These are phyloP conservation scores for Ceratitis capitata DNA, from an alignment of 1,140 invertebrate species.

Conservation along the genomic window DNA sequence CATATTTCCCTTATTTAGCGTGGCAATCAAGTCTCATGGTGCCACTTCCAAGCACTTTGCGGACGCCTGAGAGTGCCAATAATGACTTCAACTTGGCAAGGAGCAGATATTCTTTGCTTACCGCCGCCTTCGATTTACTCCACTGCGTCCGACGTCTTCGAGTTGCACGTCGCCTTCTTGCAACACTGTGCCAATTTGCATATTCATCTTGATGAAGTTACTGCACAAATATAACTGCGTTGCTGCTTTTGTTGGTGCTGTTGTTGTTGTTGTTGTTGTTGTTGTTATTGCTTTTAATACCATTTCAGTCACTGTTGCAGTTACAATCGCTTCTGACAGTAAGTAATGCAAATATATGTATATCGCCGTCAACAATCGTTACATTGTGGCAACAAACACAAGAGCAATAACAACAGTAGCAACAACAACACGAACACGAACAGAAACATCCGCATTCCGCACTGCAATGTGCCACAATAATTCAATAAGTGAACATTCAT, in stretches of 20 bases:
- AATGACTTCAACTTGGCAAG: conserved; percentile 21
- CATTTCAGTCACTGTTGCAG: not conserved
- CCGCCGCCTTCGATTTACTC: too few species aligned
- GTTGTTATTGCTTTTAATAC: conserved; percentile 10
- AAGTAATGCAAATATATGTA: not conserved
- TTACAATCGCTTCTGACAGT: not conserved
- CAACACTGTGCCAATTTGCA: conserved; percentile 29
- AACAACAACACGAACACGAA: not conserved
- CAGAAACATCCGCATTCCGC: not conserved
- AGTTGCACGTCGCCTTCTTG: not conserved
- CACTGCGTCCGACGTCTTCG: not conserved
- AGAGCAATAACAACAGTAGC: not conserved
- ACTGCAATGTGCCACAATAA: not conserved
- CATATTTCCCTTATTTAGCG: not conserved
- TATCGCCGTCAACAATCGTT: not conserved
- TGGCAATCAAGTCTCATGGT: conserved; percentile 9
- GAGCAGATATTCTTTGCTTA: not conserved
- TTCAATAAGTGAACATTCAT: not conserved
- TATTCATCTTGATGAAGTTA: conserved; percentile 36
- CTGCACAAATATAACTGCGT: not conserved
- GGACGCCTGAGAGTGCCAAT: conserved; percentile 35
- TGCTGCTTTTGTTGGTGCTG: not conserved
- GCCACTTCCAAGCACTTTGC: conserved; percentile 26
- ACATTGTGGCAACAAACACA: not conserved
- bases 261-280: not conserved